Conservation (phyloP, 2,888 invertebrate species). For the Agapostemon virescens region DNA sequence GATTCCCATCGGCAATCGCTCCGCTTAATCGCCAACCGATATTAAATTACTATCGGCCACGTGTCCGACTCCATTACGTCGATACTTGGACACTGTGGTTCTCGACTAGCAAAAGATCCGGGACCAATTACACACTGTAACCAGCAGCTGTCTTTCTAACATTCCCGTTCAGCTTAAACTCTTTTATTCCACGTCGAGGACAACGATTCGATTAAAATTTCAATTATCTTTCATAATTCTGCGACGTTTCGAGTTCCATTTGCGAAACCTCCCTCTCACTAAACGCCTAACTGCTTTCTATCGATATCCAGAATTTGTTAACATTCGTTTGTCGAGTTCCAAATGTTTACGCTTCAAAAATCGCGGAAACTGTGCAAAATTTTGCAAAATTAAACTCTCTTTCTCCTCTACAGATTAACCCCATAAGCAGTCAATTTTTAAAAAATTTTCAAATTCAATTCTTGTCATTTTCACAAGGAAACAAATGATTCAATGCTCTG, state of each 20-base stretch:
- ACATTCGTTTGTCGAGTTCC: too few species aligned
- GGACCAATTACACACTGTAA: constrained; percentile 39
- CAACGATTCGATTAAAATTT: constrained; percentile 57
- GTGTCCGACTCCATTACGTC: constrained; percentile 49
- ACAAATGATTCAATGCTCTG: too few species aligned
- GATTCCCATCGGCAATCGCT: constrained; percentile 48
- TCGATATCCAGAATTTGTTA: too few species aligned
- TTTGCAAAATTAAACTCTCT: too few species aligned
- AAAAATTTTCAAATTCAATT: too few species aligned
- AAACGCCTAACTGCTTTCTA: neutral
- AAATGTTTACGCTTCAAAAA: too few species aligned
- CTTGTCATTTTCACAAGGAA: too few species aligned
- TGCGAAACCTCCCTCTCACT: neutral
- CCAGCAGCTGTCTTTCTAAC: constrained; percentile 12
- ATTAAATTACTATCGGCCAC: constrained; percentile 61
- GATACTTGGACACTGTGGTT: constrained; percentile 37
- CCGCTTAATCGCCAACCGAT: constrained; percentile 57
- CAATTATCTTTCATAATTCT: constrained; percentile 48
- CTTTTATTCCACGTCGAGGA: constrained; percentile 12
- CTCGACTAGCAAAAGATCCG: constrained; percentile 33
- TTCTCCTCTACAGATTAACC: too few species aligned
- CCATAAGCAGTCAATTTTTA: too few species aligned
- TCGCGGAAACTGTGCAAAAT: too few species aligned
- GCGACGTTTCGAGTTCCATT: constrained; percentile 19
- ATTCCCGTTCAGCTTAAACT: neutral